Base-by-base conservation (phyloP, 2,888 invertebrate genomes). In the Mimachlamys varia region DNA sequence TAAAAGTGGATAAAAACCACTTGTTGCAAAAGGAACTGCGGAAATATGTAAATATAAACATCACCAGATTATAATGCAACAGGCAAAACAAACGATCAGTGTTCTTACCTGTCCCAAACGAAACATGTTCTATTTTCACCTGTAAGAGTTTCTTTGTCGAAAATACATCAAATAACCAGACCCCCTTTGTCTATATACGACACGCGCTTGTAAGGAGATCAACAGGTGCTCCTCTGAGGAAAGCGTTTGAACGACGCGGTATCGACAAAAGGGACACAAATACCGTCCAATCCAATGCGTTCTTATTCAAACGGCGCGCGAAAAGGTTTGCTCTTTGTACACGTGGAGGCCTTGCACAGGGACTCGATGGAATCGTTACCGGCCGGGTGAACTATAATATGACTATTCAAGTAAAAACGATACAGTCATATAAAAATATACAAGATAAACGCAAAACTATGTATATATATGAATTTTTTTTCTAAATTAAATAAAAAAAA, bases 171-270 rank as follows among this genome's bases (percentile, higher is more conserved):
- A 76, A 76, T 76, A 76, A 12, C 5, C 22, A 22, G 10, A 33
- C 7, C 76, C 76, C 76, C 76, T 76, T 76, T 76, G 76, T 76
- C 76, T 76, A 76, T 76, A 76, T 27, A 12, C 33, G 76, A 22
- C 76, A 76, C 76, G 76, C 76, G 76, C 76, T 76, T 76, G 76
- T 7, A 76, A 76, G 33, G 76, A 33, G 76, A 76, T 76, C 76
- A 76, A 76, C 76, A 76, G 76, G 76, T 76, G 76, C 76, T 7
- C 76, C 33, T 76, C 33, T 27, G 76, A 76, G 3, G 76, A 76
- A 76, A 76, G 76, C 76, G 76, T 76, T 76, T 76, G 76, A 33
- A 76, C 76, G 76, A 76, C 76, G 76, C 76, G 33, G 76, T 76
- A 33, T 76, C 13, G 76, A 76, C 19, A 33, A 33, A 5, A 33